Conservation (phyloP, 2,113 vertebrate species). For the Aix galericulata region DNA sequence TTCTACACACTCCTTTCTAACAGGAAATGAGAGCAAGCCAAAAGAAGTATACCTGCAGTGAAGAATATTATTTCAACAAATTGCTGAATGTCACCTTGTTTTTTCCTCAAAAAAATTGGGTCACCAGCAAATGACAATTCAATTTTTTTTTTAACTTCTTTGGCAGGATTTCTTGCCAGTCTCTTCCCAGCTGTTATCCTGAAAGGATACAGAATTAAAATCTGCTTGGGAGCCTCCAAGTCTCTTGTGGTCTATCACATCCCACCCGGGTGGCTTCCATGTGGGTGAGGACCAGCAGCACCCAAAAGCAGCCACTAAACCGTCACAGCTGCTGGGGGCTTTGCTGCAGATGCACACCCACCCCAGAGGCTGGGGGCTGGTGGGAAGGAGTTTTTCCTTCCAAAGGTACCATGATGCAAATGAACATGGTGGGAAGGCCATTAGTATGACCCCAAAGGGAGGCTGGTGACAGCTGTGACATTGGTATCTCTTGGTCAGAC, state of each 20-base stretch:
- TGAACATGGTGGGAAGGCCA: not conserved
- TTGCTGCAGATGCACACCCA: fast-evolving
- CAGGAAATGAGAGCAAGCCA: not conserved
- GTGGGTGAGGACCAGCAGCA: not conserved
- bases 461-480: fast-evolving
- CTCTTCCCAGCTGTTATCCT: not conserved
- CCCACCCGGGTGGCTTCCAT: fast-evolving
- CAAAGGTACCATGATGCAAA: fast-evolving
- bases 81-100: not conserved
- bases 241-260: not conserved
- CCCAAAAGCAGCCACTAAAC: not conserved
- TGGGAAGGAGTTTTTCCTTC: not conserved
- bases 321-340: not conserved
- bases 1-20: not conserved
- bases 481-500: not conserved
- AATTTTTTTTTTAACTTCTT: not conserved
- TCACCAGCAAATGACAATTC: not conserved
- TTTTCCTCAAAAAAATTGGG: not conserved
- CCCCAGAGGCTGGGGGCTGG: not conserved
- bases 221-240: not conserved
- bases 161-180: not conserved
- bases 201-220: not conserved
- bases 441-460: fast-evolving
- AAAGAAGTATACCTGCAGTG: not conserved
- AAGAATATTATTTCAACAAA: not conserved